Evolutionary conservation across 1,140 invertebrate genomes (phyloP).

Genomic region (Dreissena rostriformis): DNA sequence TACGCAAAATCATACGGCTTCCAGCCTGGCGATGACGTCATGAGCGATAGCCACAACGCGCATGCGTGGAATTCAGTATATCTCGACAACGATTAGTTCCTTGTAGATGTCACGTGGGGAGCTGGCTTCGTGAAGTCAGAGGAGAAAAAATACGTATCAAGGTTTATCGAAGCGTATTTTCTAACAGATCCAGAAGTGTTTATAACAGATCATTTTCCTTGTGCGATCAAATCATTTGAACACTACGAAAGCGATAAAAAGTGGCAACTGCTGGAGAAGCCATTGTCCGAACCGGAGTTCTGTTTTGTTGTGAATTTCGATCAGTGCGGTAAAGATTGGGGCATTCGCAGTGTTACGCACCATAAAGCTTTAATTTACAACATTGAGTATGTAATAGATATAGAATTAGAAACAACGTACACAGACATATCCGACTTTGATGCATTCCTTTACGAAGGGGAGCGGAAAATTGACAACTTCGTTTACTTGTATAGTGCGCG

Average conservation of each 20-base stretch:
- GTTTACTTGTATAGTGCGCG: conserved; percentile 23
- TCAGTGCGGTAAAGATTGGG: conserved; percentile 44
- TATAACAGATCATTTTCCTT: conserved; percentile 82
- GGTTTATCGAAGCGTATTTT: conserved; percentile 79
- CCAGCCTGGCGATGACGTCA: conserved; percentile 95
- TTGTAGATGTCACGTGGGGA: conserved; percentile 81
- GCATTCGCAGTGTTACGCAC: conserved; percentile 21
- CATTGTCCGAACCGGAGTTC: conserved; percentile 47
- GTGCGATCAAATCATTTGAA: conserved; percentile 60
- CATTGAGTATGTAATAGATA: conserved; percentile 29
- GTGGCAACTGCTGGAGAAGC: conserved; percentile 60
- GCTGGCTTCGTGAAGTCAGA: conserved; percentile 71
- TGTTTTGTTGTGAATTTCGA: conserved; percentile 28
- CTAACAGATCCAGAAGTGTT: conserved; percentile 82
- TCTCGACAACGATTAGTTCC: conserved; percentile 66
- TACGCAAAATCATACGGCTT: conserved; percentile 99
- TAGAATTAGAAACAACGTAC: neutral
- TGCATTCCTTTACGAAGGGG: conserved; percentile 35
- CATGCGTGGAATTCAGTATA: conserved; percentile 73
- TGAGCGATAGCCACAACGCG: conserved; percentile 91
- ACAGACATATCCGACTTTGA: conserved; percentile 5
- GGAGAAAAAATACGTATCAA: conserved; percentile 54
- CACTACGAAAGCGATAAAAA: conserved; percentile 28
- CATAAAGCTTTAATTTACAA: neutral
- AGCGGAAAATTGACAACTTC: conserved; percentile 47